Evolutionary conservation across 2,113 vertebrate genomes (phyloP).

Genomic region (Channa argus): DNA sequence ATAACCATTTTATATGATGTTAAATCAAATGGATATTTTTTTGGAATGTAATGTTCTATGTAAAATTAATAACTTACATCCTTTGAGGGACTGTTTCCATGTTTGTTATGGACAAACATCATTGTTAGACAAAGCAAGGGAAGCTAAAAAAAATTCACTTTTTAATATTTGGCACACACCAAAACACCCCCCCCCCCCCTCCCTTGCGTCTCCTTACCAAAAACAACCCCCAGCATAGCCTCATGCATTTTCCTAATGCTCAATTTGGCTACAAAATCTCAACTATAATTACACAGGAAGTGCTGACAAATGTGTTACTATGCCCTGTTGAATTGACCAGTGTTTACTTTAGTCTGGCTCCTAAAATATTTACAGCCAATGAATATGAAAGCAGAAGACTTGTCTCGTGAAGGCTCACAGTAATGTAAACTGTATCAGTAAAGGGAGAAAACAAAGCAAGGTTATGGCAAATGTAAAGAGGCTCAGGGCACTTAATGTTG

Average conservation of each 20-base stretch:
- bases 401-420: constrained; percentile 4
- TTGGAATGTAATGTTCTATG: too few relatives aligned
- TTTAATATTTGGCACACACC: constrained; percentile 39
- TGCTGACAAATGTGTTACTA: constrained; percentile 59
- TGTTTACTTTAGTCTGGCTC: constrained; percentile 61
- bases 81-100: constrained; percentile 20
- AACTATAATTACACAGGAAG: constrained; percentile 59
- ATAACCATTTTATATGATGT: too few relatives aligned
- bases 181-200: constrained; percentile 18
- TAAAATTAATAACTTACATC: not conserved
- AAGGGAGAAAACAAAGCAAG: constrained; percentile 53
- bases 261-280: constrained; percentile 59
- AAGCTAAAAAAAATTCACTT: constrained; percentile 26
- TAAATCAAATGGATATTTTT: too few relatives aligned
- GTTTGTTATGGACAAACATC: constrained; percentile 17
- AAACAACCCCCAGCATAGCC: constrained; percentile 41
- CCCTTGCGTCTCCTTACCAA: constrained; percentile 30
- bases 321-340: constrained; percentile 48
- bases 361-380: constrained; percentile 71
- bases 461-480: constrained; percentile 67
- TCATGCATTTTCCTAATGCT: constrained; percentile 65
- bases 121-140: constrained; percentile 23
- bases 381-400: constrained; percentile 57
- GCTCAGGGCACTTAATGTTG: constrained; percentile 61
- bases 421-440: constrained; percentile 16